phyloP scores from a whole-genome alignment of 1,140 invertebrate species.

The Holotrichia oblita region DNA sequence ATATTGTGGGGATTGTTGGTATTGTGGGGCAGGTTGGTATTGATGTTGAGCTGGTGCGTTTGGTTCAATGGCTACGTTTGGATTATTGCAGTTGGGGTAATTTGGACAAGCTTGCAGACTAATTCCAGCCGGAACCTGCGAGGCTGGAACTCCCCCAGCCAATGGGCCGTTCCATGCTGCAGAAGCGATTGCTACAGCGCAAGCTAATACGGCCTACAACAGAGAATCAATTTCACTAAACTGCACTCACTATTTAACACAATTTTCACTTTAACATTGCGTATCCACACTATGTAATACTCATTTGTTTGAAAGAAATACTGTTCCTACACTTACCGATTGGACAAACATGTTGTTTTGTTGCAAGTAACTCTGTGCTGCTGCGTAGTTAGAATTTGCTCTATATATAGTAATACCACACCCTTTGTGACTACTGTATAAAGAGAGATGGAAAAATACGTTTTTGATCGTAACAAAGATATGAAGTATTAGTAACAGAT shows the following conservation, averaged over 20 bases:
- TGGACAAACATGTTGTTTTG: slow-evolving; percentile 61
- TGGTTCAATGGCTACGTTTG: slow-evolving; percentile 56
- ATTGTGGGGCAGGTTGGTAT: slow-evolving; percentile 43
- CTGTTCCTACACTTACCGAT: slow-evolving; percentile 56
- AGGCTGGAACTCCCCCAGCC: slow-evolving; percentile 58
- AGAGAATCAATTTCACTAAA: slow-evolving; percentile 20
- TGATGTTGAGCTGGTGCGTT: slow-evolving; percentile 41
- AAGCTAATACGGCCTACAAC: slow-evolving; percentile 57
- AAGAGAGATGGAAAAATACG: neutral
- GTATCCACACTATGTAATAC: neutral
- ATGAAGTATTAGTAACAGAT: slow-evolving; percentile 1
- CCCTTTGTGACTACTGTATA: slow-evolving; percentile 15
- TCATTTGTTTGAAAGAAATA: neutral
- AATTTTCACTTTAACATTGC: neutral
- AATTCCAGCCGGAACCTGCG: slow-evolving; percentile 59
- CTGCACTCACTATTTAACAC: slow-evolving; percentile 1
- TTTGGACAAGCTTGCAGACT: slow-evolving; percentile 61
- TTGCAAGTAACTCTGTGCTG: slow-evolving; percentile 20
- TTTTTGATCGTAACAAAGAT: neutral
- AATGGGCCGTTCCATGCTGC: slow-evolving; percentile 59
- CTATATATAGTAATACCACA: slow-evolving; percentile 41
- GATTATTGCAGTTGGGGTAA: slow-evolving; percentile 60
- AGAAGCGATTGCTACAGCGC: slow-evolving; percentile 51
- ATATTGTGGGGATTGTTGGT: neutral
- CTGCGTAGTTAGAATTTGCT: neutral